Evolutionary conservation across 2,888 invertebrate species (phyloP).

Genomic region (Drosophila buzzatii): DNA sequence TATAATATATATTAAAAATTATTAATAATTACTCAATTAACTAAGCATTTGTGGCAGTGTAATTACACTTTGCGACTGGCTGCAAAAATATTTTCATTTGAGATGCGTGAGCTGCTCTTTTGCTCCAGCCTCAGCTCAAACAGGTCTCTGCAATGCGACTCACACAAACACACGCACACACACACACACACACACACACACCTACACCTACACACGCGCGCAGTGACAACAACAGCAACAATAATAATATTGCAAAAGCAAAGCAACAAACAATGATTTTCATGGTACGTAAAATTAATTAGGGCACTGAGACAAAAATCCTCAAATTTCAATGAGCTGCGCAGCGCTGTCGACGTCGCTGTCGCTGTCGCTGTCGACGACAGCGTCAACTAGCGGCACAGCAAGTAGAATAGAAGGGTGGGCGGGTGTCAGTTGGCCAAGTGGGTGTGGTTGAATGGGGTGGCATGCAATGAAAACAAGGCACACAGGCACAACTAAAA

Average conservation of each 20-base stretch:
- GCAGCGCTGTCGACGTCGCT: constrained; percentile 39
- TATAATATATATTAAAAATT: background rate
- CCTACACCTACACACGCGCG: constrained; percentile 1
- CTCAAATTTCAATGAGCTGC: constrained; percentile 81
- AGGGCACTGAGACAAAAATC: constrained; percentile 84
- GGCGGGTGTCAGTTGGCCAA: background rate
- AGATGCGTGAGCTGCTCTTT: constrained; percentile 34
- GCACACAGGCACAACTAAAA: constrained; percentile 70
- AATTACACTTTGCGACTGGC: background rate
- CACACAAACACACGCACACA: constrained; percentile 16
- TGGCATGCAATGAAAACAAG: constrained; percentile 68
- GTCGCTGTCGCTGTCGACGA: no score
- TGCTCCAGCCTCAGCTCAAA: constrained; percentile 39
- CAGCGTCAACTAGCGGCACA: constrained; percentile 21
- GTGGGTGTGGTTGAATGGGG: constrained; percentile 21
- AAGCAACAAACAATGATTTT: constrained; percentile 81
- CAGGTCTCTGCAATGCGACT: constrained; percentile 55
- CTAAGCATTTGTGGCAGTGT: constrained; percentile 27
- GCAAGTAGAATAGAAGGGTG: background rate
- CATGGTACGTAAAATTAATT: constrained; percentile 83
- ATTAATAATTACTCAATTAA: background rate
- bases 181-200: constrained; percentile 19
- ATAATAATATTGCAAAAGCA: constrained; percentile 46
- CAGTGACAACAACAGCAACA: constrained; percentile 18
- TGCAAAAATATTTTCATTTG: constrained; percentile 41